A percentile compares a stretch with the other conserved stretches of the same genome.
phyloP scores from a whole-genome alignment of 1,140 invertebrate genomes.

The Medauroidea extradentata region DNA sequence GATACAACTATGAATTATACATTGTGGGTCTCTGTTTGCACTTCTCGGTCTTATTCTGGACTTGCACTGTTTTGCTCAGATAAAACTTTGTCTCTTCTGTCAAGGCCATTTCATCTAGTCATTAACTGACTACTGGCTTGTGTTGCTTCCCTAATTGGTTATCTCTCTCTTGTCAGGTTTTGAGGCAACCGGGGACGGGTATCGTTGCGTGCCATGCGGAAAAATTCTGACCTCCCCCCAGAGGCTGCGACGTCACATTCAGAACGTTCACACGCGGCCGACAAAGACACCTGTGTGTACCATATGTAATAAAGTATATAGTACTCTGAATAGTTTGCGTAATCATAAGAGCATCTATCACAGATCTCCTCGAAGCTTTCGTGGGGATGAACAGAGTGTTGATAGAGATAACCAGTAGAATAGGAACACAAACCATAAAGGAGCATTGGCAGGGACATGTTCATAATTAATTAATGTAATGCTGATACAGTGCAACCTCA shows the following conservation, averaged over 20 bases:
- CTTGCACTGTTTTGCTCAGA: too few species aligned
- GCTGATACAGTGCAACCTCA: too few species aligned
- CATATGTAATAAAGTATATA: conserved; percentile 83
- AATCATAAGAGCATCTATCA: conserved; percentile 89
- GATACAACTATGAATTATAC: too few species aligned
- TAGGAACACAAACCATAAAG: too few species aligned
- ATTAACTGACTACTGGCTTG: neutral
- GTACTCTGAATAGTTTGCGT: conserved; percentile 77
- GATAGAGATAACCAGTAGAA: too few species aligned
- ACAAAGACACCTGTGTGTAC: conserved; percentile 81
- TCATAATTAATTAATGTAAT: too few species aligned
- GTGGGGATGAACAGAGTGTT: too few species aligned
- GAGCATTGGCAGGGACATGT: too few species aligned
- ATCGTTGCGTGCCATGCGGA: conserved; percentile 64
- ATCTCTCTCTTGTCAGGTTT: conserved; percentile 17
- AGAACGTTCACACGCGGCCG: conserved; percentile 80
- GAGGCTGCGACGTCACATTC: conserved; percentile 78
- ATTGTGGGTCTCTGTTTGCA: too few species aligned
- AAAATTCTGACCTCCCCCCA: conserved; percentile 79
- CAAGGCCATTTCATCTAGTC: too few species aligned
- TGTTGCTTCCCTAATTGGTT: conserved; percentile 6
- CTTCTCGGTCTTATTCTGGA: too few species aligned
- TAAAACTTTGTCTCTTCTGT: conserved; percentile 5
- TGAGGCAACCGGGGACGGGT: conserved; percentile 53
- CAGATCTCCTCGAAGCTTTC: conserved; percentile 20